Base-by-base conservation (phyloP, 2,888 invertebrate genomes). In the Cepaea hortensis region DNA sequence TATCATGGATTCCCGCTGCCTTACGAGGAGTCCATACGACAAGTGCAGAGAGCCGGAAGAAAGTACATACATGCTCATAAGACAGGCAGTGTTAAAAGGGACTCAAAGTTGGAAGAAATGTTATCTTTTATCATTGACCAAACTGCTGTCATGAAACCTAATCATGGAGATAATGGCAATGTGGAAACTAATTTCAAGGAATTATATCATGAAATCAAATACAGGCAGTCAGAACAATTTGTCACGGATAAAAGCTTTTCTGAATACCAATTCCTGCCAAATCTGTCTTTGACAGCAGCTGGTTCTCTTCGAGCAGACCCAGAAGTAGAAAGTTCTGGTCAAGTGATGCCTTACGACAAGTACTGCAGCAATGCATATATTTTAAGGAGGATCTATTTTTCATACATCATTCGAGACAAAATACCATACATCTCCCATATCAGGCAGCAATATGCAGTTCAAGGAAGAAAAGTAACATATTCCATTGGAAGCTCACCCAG, bases 341-440 rank as follows among this genome's bases (percentile, higher is more conserved):
- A 35, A 3, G 46, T 61, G 15, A 15, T 9, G 61, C 11, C 83
- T 15, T n/a, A n/a, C 4, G 84, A 48, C 15, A 76, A 72, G 5
- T 48, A 70, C 23, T 80, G 80, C 48, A 79, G 50, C 72, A 55
- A 35, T 55, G 55, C 23, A 13, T 48, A 85, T 72, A 80, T 48
- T 13, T 70, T 85, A 20, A 68, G 80, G 35, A 79, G 80, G 70
- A 20, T 85, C 3, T 80, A 70, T 46, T 85, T 85, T 65, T 72
- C 79, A 20, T 85, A 85, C 68, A 50, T 72, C 23, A n/a, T 23
- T 20, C 80, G 72, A 72, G 55, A 80, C 55, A 15, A 13, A 6
- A 70, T 85, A 23, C 85, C 85, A 11, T 85, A 85, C 72, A 72
- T 85, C 61, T 80, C 85, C 55, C 55, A 80, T 3, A 85, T 85